phyloP scores from a whole-genome alignment of 2,797 vertebrate species.

The Gobionotothen gibberifrons region DNA sequence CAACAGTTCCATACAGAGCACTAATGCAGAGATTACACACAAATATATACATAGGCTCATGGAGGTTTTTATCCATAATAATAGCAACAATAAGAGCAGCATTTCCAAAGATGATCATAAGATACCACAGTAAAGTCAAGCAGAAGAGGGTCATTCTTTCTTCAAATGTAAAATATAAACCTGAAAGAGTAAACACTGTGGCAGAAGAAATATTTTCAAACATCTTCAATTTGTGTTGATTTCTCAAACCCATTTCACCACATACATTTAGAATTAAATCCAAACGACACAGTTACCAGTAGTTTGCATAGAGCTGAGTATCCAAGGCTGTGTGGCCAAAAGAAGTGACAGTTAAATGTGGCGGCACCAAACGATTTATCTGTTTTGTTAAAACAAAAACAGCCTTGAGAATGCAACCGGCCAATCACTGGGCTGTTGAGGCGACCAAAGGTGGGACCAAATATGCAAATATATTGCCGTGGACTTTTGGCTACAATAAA shows the following conservation, averaged over 20 bases:
- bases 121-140: slow-evolving; percentile 38
- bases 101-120: slow-evolving; percentile 36
- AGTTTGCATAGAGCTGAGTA: too few species aligned
- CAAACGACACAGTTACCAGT: too few species aligned
- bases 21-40: slow-evolving; percentile 53
- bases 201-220: slow-evolving; percentile 48
- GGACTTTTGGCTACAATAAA: too few species aligned
- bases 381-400: background rate
- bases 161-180: slow-evolving; percentile 51
- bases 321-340: too few species aligned
- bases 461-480: too few species aligned
- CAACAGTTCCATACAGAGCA: slow-evolving; percentile 51
- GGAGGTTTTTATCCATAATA: slow-evolving; percentile 40
- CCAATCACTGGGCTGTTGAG: background rate
- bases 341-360: too few species aligned
- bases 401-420: background rate
- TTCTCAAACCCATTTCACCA: too few species aligned
- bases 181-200: slow-evolving; percentile 58
- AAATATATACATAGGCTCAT: slow-evolving; percentile 64
- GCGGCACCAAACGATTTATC: background rate
- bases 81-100: slow-evolving; percentile 34
- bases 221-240: too few species aligned
- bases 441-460: too few species aligned
- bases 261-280: too few species aligned
- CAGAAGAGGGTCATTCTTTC: slow-evolving; percentile 46